A percentile compares a stretch with the other conserved stretches of the same genome.
Evolutionary conservation across 2,797 vertebrate species (phyloP).

Genomic region (Tapirus indicus): DNA sequence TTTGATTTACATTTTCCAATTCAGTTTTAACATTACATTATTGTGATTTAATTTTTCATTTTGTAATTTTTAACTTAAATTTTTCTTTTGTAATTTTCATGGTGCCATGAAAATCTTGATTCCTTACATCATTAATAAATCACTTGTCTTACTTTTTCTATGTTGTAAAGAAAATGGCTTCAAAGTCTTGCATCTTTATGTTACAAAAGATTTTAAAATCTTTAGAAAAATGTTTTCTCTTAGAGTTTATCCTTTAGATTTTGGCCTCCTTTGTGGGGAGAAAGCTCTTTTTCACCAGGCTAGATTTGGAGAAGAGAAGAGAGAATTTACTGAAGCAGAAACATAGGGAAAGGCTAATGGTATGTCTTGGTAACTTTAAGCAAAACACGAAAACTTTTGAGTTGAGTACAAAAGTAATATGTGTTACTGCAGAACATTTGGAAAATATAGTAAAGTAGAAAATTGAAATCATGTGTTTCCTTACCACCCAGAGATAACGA

Average conservation of each 20-base stretch:
- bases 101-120: neutral
- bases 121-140: neutral
- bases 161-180: neutral
- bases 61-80: slow-evolving; percentile 28
- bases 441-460: slow-evolving; percentile 25
- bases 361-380: slow-evolving; percentile 19
- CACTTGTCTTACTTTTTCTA: neutral
- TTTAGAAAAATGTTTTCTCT: neutral
- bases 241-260: slow-evolving; percentile 21
- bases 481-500: slow-evolving; percentile 37
- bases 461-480: slow-evolving; percentile 40
- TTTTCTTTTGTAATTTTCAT: neutral
- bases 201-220: neutral
- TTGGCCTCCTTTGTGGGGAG: neutral
- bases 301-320: slow-evolving; percentile 34
- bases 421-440: neutral
- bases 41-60: neutral
- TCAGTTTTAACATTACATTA: neutral
- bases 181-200: neutral
- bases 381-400: neutral
- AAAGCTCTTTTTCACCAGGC: neutral
- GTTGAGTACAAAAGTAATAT: neutral
- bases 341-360: neutral
- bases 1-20: neutral
- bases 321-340: slow-evolving; percentile 32